These are phyloP conservation scores for Xerus rutilus DNA, from an alignment of 2,797 vertebrate species.

Conservation along the genomic window DNA sequence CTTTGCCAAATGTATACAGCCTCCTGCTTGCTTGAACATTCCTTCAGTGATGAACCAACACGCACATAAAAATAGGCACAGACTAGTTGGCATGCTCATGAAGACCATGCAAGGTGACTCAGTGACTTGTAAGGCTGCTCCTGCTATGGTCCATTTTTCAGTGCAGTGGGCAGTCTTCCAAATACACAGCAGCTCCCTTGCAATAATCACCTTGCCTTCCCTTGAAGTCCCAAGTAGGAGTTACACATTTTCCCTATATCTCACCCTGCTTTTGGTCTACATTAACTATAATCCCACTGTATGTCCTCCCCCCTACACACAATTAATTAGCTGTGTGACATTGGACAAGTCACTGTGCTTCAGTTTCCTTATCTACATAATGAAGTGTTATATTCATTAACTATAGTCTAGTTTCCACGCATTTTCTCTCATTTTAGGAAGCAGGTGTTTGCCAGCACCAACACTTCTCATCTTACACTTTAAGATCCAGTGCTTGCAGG, in stretches of 20 bases:
- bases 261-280: neutral
- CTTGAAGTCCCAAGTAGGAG: neutral
- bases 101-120: conserved; percentile 70
- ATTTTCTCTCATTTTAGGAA: neutral
- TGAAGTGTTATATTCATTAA: neutral
- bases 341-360: neutral
- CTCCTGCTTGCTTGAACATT: conserved; percentile 30
- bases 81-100: neutral
- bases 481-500: neutral
- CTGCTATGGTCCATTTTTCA: conserved; percentile 59
- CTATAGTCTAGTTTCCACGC: neutral
- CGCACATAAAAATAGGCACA: neutral
- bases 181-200: neutral
- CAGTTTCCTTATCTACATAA: neutral
- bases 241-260: neutral
- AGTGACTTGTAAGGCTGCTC: conserved; percentile 37
- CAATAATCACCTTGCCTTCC: neutral
- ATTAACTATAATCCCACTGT: neutral
- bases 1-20: conserved; percentile 46
- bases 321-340: neutral
- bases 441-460: neutral
- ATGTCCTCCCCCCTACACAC: neutral
- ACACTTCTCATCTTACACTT: neutral
- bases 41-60: neutral
- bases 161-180: conserved; percentile 64